Base-by-base conservation (phyloP, 2,113 vertebrate species). In the Tragelaphus strepsiceros region DNA sequence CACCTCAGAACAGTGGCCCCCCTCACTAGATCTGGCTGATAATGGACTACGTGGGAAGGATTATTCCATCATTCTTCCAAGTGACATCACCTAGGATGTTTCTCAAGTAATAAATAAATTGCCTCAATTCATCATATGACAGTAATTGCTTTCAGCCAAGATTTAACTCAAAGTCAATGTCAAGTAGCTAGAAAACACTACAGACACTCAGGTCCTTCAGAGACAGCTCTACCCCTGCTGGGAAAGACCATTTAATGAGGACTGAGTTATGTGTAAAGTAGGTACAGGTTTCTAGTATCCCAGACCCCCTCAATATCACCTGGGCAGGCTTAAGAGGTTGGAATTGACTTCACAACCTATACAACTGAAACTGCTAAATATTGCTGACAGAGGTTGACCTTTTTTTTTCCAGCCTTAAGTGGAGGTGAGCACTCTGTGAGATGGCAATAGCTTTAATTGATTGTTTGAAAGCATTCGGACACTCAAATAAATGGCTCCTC, bases 61-160 rank as follows among this genome's bases (percentile, higher is more conserved):
- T 97, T 92, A 92, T 98, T 95, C 85, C 94, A 95, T 98, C 97
- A 96, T 97, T 94, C 51, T 94, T 97, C 87, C 95, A 96, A 98
- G 96, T 98, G 97, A 98, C 96, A 98, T 98, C 96, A 98, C 89
- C 82, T 89, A 97, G 59, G 77, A 96, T 97, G 84, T 96, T 95
- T 97, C 94, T 88, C 67, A 87, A 98, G 97, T 94, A 98, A 98
- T 98, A 98, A 98, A 97, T 97, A 98, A 98, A 98, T 97, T 97
- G 97, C 94, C 51, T 96, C 97, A 95, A 98, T 96, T 98, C 88
- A 98, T 97, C 97, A 98, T 86, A 88, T 95, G 95, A 94, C 94
- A 98, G 96, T 98, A 98, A 98, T 97, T 98, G 94, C 88, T 97
- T 97, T 98, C 93, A 97, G 95, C 92, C 49, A 89, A 88, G 93